Conservation (phyloP, 1,140 invertebrate genomes). For the Drosophila persimilis region DNA sequence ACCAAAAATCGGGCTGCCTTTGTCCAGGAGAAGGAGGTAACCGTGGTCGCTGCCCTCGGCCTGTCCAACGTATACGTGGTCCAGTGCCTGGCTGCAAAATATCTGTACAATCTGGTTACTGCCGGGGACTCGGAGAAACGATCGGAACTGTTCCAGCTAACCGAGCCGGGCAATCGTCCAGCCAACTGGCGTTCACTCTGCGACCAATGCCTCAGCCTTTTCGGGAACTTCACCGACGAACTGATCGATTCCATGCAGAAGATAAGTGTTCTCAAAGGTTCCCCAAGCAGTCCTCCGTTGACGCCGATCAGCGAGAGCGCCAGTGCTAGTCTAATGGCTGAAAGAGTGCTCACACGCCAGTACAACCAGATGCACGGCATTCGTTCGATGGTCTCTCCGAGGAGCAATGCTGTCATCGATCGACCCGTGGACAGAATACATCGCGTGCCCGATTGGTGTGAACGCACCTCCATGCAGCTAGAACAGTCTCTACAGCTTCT, state of each 20-base stretch:
- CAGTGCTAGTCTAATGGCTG: constrained; percentile 53
- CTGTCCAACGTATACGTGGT: constrained; percentile 86
- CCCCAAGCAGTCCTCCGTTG: constrained; percentile 23
- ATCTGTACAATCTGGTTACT: constrained; percentile 84
- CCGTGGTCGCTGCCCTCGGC: constrained; percentile 85
- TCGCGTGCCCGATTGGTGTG: constrained; percentile 77
- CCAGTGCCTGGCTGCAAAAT: constrained; percentile 88
- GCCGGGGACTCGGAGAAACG: constrained; percentile 81
- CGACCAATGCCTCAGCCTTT: constrained; percentile 85
- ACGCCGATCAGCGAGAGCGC: constrained; percentile 19
- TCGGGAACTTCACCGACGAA: constrained; percentile 86
- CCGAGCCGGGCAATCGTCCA: constrained; percentile 88
- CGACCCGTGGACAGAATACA: constrained; percentile 24
- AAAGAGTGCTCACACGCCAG: constrained; percentile 73
- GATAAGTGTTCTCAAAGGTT: constrained; percentile 56
- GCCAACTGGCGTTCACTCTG: constrained; percentile 90
- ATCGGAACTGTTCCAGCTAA: constrained; percentile 87
- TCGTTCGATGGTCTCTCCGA: constrained; percentile 59
- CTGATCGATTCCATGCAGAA: constrained; percentile 85
- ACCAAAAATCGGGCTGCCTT: constrained; percentile 63
- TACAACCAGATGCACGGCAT: constrained; percentile 83
- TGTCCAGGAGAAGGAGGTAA: constrained; percentile 58
- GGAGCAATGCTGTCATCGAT: neutral
- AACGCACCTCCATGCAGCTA: constrained; percentile 76
- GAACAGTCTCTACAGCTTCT: constrained; percentile 63